A percentile compares a stretch with the other conserved stretches of the same genome.
Evolutionary conservation across 2,888 invertebrate genomes (phyloP).

Genomic region (Hydriomena furcata): DNA sequence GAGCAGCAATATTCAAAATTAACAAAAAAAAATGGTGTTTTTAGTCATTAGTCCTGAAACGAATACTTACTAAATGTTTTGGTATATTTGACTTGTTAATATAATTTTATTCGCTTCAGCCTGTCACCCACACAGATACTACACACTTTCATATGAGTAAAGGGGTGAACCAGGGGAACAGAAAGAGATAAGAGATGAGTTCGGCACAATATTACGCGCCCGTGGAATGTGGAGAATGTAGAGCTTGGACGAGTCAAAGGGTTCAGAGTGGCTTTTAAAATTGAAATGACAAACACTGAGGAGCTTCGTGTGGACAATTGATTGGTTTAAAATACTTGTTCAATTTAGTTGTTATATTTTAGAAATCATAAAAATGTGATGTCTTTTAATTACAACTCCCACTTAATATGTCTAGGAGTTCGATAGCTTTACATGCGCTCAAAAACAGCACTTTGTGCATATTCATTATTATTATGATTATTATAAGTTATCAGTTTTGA

Average conservation of each 20-base stretch:
- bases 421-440: too few species aligned
- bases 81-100: too few species aligned
- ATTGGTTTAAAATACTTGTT: constrained; percentile 49
- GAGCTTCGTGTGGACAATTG: constrained; percentile 56
- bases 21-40: too few species aligned
- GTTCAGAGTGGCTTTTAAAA: constrained; percentile 72
- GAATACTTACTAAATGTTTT: too few species aligned
- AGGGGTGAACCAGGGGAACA: constrained; percentile 50
- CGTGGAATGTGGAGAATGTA: constrained; percentile 70
- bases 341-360: too few species aligned
- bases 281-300: constrained; percentile 75
- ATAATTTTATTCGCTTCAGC: constrained; percentile 43
- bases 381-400: too few species aligned
- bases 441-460: too few species aligned
- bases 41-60: background rate
- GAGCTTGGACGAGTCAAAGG: constrained; percentile 70
- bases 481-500: too few species aligned
- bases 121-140: constrained; percentile 44
- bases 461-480: too few species aligned
- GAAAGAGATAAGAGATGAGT: constrained; percentile 50
- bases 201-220: constrained; percentile 58
- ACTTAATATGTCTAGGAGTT: too few species aligned
- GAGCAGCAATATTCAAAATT: background rate
- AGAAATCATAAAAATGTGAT: too few species aligned
- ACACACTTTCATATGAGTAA: constrained; percentile 39